Base-by-base conservation (phyloP, 2,888 invertebrate species). In the Adela reaumurella region DNA sequence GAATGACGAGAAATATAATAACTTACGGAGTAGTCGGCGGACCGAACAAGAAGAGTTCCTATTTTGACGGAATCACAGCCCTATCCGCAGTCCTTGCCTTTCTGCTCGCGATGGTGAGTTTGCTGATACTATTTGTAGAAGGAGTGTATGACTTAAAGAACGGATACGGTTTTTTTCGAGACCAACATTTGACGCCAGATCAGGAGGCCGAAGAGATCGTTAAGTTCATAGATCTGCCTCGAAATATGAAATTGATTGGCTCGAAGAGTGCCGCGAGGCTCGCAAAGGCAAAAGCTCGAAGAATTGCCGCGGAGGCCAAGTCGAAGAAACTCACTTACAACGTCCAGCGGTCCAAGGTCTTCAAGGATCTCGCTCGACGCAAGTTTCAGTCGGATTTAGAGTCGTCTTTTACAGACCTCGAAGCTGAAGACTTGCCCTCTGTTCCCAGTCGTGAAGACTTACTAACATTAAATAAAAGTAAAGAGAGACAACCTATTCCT, bases 101-200 rank as follows among this genome's bases (percentile, higher is more conserved):
- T 3, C 52, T 62, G 2, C 61, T 78, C 1, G 68, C 72, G 1
- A 43, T 71, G 42, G 61, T 61, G 2, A 71, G 74, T 10, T 57
- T 77, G 18, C 52, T 56, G 0, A 74, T 74, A 70, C 62, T 77
- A 11, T 53, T 70, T 17, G 55, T 64, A 3, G 76, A 78, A 62
- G 70, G 71, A 11, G 58, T 74, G 24, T 59, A 72, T 41, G 77
- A 77, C 50, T 55, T 77, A 2, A 66, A 65, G 2, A 62, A 64
- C 43, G 77, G 77, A 2, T 72, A 68, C 48, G 77, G 77, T 0
- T 78, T 76, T 53, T 78, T 67, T 53, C 62, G 77, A 49, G 76
- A 78, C 52, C 64, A 65, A 24, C 67, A 73, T 53, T 56, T 73
- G 18, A 58, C 67, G 8, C 69, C 73, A 0, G 64, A 70, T 52